These are phyloP conservation scores for Serinus canaria DNA, from an alignment of 2,113 vertebrate genomes.

Conservation along the genomic window DNA sequence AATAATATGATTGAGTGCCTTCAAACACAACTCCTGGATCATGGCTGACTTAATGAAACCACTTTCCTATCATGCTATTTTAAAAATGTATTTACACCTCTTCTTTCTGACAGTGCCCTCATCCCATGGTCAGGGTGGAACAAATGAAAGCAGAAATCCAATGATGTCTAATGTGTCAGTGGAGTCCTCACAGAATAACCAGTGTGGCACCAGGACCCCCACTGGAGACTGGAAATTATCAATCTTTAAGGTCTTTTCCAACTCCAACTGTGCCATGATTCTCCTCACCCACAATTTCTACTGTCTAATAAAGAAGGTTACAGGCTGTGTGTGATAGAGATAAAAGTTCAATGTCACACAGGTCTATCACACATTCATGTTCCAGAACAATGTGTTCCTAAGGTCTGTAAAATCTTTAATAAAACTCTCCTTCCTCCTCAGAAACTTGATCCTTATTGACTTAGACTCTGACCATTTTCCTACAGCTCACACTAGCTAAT, in stretches of 20 bases:
- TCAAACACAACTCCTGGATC: background rate
- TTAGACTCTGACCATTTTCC: background rate
- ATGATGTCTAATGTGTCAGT: accelerated
- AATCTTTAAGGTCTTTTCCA: background rate
- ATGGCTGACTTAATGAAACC: background rate
- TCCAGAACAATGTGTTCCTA: background rate
- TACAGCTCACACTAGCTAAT: background rate
- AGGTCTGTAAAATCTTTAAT: conserved; percentile 5
- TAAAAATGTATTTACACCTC: background rate
- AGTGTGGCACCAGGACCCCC: background rate
- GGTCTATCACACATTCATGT: background rate
- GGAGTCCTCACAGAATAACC: background rate
- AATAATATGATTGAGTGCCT: background rate
- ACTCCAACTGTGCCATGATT: background rate
- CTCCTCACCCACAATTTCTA: background rate
- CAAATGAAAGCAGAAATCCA: background rate
- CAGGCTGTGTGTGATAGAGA: background rate
- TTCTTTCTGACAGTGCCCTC: background rate
- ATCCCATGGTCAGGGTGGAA: background rate
- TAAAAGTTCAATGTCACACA: background rate
- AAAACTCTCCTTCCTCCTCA: conserved; percentile 22
- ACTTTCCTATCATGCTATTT: background rate
- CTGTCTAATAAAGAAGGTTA: background rate
- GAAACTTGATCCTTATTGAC: background rate
- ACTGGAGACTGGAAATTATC: background rate